These are phyloP conservation scores for Gopherus flavomarginatus DNA, from an alignment of 2,113 vertebrate genomes.

Conservation along the genomic window DNA sequence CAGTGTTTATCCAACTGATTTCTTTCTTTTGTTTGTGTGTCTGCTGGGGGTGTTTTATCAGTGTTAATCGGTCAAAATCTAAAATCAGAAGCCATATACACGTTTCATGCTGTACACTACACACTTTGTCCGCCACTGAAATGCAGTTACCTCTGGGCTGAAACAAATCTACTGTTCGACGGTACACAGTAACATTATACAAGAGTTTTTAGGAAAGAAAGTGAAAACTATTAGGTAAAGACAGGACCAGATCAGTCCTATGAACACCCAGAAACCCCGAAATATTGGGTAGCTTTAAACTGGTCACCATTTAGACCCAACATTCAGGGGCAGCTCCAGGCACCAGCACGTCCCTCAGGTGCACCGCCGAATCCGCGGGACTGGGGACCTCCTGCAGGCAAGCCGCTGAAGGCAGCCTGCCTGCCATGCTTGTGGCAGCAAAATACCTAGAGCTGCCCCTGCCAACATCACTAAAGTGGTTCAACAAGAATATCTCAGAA, in stretches of 20 bases:
- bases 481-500: background rate
- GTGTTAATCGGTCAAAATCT: background rate
- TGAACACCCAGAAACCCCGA: background rate
- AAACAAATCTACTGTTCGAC: background rate
- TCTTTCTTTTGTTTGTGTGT: background rate
- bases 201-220: background rate
- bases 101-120: background rate
- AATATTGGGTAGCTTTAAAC: background rate
- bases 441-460: too few species aligned
- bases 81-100: background rate
- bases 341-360: too few species aligned
- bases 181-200: background rate
- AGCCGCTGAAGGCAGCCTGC: too few species aligned
- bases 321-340: too few species aligned
- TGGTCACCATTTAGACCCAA: background rate
- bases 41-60: background rate
- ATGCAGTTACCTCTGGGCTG: background rate
- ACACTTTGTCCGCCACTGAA: background rate
- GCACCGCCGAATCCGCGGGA: too few species aligned
- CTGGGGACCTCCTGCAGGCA: too few species aligned
- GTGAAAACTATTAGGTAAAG: background rate
- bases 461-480: background rate
- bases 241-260: background rate
- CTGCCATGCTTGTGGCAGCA: too few species aligned
- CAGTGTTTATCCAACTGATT: background rate